phyloP scores from a whole-genome alignment of 2,888 invertebrate species.

The Pasiphila rectangulata region DNA sequence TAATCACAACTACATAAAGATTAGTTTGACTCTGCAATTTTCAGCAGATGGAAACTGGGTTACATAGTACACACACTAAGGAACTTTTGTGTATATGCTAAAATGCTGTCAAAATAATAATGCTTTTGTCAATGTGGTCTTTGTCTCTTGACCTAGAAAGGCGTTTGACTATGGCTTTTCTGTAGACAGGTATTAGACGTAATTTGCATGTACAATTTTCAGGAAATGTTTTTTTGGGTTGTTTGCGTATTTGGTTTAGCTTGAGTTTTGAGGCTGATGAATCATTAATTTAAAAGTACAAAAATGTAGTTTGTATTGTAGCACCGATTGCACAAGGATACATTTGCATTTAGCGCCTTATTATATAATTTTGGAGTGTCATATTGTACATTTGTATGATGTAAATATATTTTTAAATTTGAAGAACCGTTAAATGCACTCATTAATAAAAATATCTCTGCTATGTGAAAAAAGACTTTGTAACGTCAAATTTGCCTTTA shows the following conservation, averaged over 20 bases:
- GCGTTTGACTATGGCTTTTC: constrained; percentile 24
- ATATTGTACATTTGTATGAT: too few relatives aligned
- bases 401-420: too few relatives aligned
- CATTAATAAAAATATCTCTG: too few relatives aligned
- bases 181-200: constrained; percentile 9
- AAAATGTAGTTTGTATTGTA: too few relatives aligned
- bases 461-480: too few relatives aligned
- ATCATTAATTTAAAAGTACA: neutral
- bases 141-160: constrained; percentile 29
- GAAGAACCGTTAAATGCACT: too few relatives aligned
- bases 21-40: neutral
- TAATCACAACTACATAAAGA: constrained; percentile 12
- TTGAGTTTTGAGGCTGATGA: neutral
- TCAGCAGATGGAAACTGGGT: constrained; percentile 22
- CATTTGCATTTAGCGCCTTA: too few relatives aligned
- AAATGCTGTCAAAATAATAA: constrained; percentile 32
- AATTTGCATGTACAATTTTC: constrained; percentile 6
- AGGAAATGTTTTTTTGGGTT: constrained; percentile 19
- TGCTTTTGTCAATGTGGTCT: constrained; percentile 16
- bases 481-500: too few relatives aligned
- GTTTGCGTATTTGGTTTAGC: neutral
- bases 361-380: too few relatives aligned
- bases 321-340: too few relatives aligned
- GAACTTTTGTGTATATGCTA: constrained; percentile 32
- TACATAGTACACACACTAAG: constrained; percentile 25